A percentile compares a stretch with the other conserved stretches of the same genome.
Conservation (phyloP, 2,888 invertebrate species). For the Xylocampa areola region DNA sequence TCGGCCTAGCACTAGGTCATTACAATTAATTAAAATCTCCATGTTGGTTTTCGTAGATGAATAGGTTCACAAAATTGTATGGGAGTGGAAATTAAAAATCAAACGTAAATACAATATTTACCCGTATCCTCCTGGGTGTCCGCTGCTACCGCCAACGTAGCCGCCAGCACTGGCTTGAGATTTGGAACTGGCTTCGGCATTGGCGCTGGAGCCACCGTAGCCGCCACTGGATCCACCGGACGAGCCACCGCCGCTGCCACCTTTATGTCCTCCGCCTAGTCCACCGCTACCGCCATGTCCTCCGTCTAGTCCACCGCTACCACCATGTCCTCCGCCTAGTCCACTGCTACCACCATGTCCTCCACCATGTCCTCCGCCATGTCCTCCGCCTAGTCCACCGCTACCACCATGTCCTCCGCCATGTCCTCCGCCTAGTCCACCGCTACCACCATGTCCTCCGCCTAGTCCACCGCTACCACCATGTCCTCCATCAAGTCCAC, state of each 20-base stretch:
- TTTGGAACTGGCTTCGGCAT: constrained; percentile 38
- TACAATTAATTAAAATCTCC: not conserved
- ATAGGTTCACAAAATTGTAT: not conserved
- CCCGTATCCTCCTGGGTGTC: constrained; percentile 65
- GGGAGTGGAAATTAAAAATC: not conserved
- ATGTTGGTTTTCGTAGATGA: not conserved
- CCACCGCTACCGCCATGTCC: constrained; percentile 15
- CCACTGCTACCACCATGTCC: constrained; percentile 40
- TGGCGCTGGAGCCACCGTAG: constrained; percentile 15
- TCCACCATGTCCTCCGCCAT: constrained; percentile 47
- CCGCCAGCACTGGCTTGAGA: constrained; percentile 44
- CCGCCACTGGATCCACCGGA: not conserved
- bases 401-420: constrained; percentile 47
- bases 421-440: constrained; percentile 40
- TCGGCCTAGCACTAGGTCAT: too few relatives aligned
- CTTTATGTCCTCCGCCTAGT: too few relatives aligned
- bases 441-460: constrained; percentile 59
- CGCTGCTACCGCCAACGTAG: constrained; percentile 47
- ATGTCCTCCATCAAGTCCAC: constrained; percentile 37
- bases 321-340: constrained; percentile 44
- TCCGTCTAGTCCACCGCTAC: constrained; percentile 25
- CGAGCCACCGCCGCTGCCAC: constrained; percentile 49
- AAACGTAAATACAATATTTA: not conserved
- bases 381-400: constrained; percentile 41
- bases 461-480: constrained; percentile 36